Conservation (phyloP, 2,888 invertebrate genomes). For the Calameuta filiformis region DNA sequence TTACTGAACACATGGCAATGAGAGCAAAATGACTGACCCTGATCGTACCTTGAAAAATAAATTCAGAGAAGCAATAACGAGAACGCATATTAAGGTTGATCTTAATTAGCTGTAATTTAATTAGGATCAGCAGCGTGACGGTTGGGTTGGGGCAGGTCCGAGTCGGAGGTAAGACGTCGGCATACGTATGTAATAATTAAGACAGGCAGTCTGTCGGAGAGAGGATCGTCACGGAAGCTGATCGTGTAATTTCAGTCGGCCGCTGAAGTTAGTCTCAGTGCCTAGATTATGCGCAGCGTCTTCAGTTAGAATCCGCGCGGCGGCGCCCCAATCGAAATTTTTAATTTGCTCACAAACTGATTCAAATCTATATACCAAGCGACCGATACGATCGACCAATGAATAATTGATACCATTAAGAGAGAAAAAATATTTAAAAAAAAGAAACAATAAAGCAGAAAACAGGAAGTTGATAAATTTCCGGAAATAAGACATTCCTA, state of each 20-base stretch:
- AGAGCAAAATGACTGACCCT: conserved; percentile 18
- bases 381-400: too few species aligned
- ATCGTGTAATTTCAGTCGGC: conserved; percentile 38
- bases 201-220: conserved; percentile 50
- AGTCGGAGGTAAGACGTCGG: conserved; percentile 49
- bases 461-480: too few species aligned
- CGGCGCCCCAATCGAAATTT: too few species aligned
- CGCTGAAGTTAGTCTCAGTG: too few species aligned
- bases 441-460: too few species aligned
- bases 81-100: conserved; percentile 61
- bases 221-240: conserved; percentile 59
- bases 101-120: conserved; percentile 64
- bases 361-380: too few species aligned
- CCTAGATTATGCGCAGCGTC: too few species aligned
- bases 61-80: conserved; percentile 46
- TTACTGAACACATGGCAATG: not conserved
- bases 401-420: too few species aligned
- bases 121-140: conserved; percentile 64
- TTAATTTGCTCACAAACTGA: too few species aligned
- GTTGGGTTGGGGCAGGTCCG: conserved; percentile 56
- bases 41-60: conserved; percentile 35
- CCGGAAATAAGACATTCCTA: too few species aligned
- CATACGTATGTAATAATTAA: conserved; percentile 58
- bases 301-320: too few species aligned
- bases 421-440: too few species aligned